Evolutionary conservation across 2,888 invertebrate species (phyloP), one percentile per base, ranked within the genome.

Genomic region (Malthinus flaveolus): DNA sequence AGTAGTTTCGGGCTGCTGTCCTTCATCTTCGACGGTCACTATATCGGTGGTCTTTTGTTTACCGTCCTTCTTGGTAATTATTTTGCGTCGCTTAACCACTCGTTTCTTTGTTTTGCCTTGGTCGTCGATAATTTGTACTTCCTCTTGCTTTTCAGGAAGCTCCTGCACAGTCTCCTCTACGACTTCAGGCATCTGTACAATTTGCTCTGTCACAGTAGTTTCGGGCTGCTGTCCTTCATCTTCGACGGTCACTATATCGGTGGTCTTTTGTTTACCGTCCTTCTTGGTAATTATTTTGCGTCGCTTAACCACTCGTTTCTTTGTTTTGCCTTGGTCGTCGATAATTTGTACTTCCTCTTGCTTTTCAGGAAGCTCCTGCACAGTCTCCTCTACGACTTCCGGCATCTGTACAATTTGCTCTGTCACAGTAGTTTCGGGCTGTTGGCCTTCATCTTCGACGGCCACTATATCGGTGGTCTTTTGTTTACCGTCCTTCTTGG

Each of bases 21-120:
- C 78, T 52, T 80, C 80, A 66, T 78, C 73, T 66, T 77, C 76
- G 36, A 80, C 72, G 15, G 80, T 80, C 46, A 76, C 70, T 42
- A 82, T 80, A 74, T 80, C 77, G 0, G 79, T 82, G 3, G 76
- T 65, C 63, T 79, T 80, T 64, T 74, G 77, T 37, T 73, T 67
- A 46, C 75, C 79, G 62, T 65, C 78, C 1, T 75, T 76, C 64
- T 79, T 81, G 56, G 73, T 80, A 32, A 80, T 75, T 0, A 75
- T 68, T 0, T 75, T 69, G 32, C 79, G 73, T 47, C 76, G 80
- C 48, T 78, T 80, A n/a, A 76, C 72, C 13, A 75, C 74, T 42
- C 66, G 67, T 57, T 66, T 70, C 55, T 65, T 71, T 13, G 68
- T 64, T 39, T 64, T 63, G 7, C 73, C 72, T 46, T 67, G 64